Base-by-base conservation (phyloP, 1,140 invertebrate genomes). In the Hycleus cichorii region DNA sequence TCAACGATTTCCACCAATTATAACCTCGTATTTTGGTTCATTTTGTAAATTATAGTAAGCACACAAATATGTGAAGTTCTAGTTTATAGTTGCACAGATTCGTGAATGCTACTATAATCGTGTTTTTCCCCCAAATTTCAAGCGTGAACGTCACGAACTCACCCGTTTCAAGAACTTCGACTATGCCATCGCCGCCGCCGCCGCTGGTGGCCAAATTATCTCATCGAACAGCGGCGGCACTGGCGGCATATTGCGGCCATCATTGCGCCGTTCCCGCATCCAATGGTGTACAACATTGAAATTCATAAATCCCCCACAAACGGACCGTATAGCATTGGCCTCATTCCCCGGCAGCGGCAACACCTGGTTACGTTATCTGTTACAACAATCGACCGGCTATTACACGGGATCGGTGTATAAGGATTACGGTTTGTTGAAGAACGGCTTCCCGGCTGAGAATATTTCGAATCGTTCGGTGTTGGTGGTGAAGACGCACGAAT, bases 331-430 rank as follows among this genome's bases (percentile, higher is more conserved):
- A 0, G 88, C 87, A 2, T 71, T 90, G 25, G 86, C 81, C 1
- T 88, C 86, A 2, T 88, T 88, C 69, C 88, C 87, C 7, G 88
- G 88, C 4, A 89, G 86, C 65, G 88, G 88, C 0, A 90, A 90
- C 66, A 90, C 88, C 4, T 90, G 88, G 88, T 71, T 90, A 2
- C 70, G 88, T 25, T 90, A 89, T 69, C 73, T 90, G 11, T 68
- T 90, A 39, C 87, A 90, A 69, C 86, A 89, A 75, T 81, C 82
- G 18, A 88, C 87, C 69, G 87, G 85, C 49, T 76, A 87, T 7
- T 78, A 83, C 40, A 89, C 87, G 4, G 89, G 89, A 11, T 89
- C 86, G 58, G 82, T 89, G 12, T 90, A 90, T 73, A 87, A 85
- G 77, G 87, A 90, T 65, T 86, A 83, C 68, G 83, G 84, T 38